These are phyloP conservation scores for Ophraella communa DNA, from an alignment of 2,888 invertebrate genomes.

Conservation along the genomic window DNA sequence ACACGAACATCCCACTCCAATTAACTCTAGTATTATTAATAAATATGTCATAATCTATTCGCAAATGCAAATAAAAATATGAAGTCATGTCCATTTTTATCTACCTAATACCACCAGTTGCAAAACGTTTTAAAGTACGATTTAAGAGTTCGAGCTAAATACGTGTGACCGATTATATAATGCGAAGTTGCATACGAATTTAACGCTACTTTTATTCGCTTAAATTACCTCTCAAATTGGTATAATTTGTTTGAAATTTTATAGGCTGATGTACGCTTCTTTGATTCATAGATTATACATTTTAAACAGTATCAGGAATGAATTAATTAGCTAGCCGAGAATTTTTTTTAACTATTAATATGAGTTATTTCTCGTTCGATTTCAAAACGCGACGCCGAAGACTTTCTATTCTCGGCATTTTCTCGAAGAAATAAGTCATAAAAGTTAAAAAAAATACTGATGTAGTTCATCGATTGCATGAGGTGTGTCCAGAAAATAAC, in stretches of 20 bases:
- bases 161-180: slow-evolving; percentile 12
- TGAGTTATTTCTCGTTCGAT: background rate
- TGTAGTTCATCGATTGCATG: too few species aligned
- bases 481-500: too few species aligned
- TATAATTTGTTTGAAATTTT: slow-evolving; percentile 12
- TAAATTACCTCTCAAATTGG: slow-evolving; percentile 16
- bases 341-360: background rate
- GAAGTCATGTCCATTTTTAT: slow-evolving; percentile 14
- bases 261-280: background rate
- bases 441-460: too few species aligned
- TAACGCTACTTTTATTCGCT: slow-evolving; percentile 8
- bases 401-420: background rate
- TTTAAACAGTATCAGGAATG: background rate
- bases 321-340: background rate
- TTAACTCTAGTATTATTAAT: background rate
- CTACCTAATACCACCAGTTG: background rate
- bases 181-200: slow-evolving; percentile 12
- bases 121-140: background rate
- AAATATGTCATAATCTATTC: background rate
- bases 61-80: slow-evolving; percentile 15
- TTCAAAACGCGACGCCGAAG: background rate
- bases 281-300: background rate
- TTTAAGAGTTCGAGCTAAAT: background rate
- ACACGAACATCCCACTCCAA: slow-evolving; percentile 5
- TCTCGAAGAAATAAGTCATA: background rate